Evolutionary conservation across 2,797 vertebrate genomes (phyloP).

Genomic region (Sphenopsis melanotis): DNA sequence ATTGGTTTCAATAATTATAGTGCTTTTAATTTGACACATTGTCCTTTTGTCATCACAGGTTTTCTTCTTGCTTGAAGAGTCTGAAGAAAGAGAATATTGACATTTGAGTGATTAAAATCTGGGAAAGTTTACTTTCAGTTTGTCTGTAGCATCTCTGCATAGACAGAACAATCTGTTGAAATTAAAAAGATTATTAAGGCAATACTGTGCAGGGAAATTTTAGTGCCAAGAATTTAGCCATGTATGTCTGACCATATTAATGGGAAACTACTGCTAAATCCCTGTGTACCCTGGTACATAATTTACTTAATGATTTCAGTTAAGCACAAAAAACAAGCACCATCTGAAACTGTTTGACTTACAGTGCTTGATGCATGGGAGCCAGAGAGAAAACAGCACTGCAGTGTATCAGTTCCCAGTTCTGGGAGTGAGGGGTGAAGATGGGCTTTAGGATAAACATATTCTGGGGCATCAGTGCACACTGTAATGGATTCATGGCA

Average conservation of each 20-base stretch:
- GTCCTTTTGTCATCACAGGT: background rate
- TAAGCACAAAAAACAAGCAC: background rate
- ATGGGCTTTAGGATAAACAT: background rate
- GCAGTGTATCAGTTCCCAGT: background rate
- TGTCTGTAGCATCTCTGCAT: background rate
- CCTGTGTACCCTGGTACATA: background rate
- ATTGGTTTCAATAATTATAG: background rate
- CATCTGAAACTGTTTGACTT: background rate
- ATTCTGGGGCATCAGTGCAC: background rate
- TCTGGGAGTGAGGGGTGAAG: background rate
- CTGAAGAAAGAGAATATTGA: background rate
- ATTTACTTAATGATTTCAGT: constrained; percentile 4
- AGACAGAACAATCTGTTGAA: background rate
- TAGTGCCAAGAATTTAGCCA: background rate
- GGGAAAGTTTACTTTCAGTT: background rate
- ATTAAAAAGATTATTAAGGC: background rate
- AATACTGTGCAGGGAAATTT: background rate
- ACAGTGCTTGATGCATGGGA: background rate
- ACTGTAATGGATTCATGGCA: background rate
- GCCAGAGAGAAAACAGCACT: background rate
- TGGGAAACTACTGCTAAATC: background rate
- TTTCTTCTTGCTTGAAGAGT: background rate
- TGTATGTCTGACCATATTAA: background rate
- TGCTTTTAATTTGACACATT: background rate
- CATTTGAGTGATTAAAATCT: background rate